Evolutionary conservation across 2,888 invertebrate genomes (phyloP), one percentile per base, ranked within the genome.

Genomic region (Nomada fabriciana): DNA sequence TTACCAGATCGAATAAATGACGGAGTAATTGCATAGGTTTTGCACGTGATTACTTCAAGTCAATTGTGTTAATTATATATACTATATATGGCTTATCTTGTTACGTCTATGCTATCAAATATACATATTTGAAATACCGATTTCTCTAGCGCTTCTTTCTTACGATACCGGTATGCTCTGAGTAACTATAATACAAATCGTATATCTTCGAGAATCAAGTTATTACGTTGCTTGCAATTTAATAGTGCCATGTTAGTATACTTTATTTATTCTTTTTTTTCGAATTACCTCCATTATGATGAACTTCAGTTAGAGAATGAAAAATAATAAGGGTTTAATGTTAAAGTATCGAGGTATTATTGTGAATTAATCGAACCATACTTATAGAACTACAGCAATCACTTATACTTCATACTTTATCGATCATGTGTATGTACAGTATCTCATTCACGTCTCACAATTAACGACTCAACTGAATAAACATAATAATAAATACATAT

Each of bases 261-360:
- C 5, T 36, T 36, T 36, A 0, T 36, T 36, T 36, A 7, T 29
- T 9, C 0, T 36, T 36, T n/a, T 29, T 78, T 83, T 73, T 76
- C 86, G 74, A 91, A 88, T 93, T 93, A 93, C 93, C 92, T 93
- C 92, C 47, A 91, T 88, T 81, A 90, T 88, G 89, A 86, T 86
- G 91, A 84, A 90, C 91, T 93, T 92, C 89, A 88, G 86, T 89
- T 83, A 88, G 87, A 84, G 91, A 90, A 78, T 83, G 90, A 90
- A 91, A 91, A 88, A 90, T 78, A 91, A 91, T 82, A 89, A 86
- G 90, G 73, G 89, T 86, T 81, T 78, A 74, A 87, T 63, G 88
- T 88, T 73, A 80, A 73, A 47, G 36, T 50, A 64, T 10, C 29
- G 65, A 61, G 52, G 47, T 42, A 61, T 47, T n/a, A 60, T 29